Conservation (phyloP, 2,888 invertebrate genomes). For the Andrena fulva region DNA sequence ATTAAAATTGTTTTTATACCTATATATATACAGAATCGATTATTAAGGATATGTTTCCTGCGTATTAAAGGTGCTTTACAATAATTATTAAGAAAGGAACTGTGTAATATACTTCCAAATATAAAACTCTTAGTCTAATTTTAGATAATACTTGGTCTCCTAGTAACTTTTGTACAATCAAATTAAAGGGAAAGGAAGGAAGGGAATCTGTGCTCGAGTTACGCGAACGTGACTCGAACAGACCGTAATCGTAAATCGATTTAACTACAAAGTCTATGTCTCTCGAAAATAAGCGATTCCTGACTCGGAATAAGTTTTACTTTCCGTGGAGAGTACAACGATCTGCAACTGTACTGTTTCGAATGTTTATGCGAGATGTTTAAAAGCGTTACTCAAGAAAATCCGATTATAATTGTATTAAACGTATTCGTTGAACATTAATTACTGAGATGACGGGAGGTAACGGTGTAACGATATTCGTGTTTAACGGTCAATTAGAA, state of each 20-base stretch:
- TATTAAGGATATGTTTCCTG: slow-evolving; percentile 40
- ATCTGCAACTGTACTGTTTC: neutral
- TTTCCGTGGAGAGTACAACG: neutral
- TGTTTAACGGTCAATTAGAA: slow-evolving; percentile 47
- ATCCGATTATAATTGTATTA: neutral
- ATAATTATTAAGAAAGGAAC: slow-evolving; percentile 34
- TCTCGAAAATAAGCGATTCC: slow-evolving; percentile 12
- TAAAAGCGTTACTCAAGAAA: slow-evolving; percentile 11
- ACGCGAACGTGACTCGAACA: neutral
- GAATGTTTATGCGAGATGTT: neutral
- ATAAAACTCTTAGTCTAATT: slow-evolving; percentile 28
- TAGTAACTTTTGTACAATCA: slow-evolving; percentile 34
- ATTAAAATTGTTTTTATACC: slow-evolving; percentile 28
- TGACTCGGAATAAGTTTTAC: slow-evolving; percentile 23
- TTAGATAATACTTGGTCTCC: slow-evolving; percentile 5
- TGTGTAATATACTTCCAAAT: slow-evolving; percentile 32
- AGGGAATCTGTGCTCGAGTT: slow-evolving; percentile 23
- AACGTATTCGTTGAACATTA: neutral
- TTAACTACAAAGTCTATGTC: neutral
- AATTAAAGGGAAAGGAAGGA: slow-evolving; percentile 7
- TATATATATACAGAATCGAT: slow-evolving; percentile 20
- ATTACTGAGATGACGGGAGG: slow-evolving; percentile 18
- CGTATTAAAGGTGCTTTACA: slow-evolving; percentile 48
- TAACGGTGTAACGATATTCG: slow-evolving; percentile 28
- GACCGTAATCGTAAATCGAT: slow-evolving; percentile 7